A percentile compares a stretch with the other conserved stretches of the same genome.
phyloP scores from a whole-genome alignment of 2,113 vertebrate genomes.

The Alligator mississippiensis region DNA sequence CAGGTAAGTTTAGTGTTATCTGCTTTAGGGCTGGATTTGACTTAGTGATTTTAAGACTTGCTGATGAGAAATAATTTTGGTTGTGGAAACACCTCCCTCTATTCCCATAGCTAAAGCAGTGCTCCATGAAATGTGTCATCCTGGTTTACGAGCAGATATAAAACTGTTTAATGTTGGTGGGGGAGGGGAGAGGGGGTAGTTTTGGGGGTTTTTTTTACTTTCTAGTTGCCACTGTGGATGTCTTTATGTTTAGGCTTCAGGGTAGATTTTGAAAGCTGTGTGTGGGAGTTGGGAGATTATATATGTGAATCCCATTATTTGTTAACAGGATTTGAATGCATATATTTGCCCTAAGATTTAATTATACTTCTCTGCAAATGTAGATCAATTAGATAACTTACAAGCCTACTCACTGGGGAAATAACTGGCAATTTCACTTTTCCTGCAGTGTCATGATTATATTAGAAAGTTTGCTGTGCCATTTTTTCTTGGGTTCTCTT shows the following conservation, averaged over 20 bases:
- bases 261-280: slow-evolving; percentile 47
- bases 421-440: slow-evolving; percentile 11
- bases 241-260: slow-evolving; percentile 33
- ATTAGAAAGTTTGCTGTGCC: not conserved
- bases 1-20: not conserved
- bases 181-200: too few relatives aligned
- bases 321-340: slow-evolving; percentile 41
- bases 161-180: slow-evolving; percentile 30
- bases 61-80: slow-evolving; percentile 4
- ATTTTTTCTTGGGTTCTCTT: not conserved
- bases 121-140: not conserved
- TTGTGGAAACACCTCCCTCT: not conserved
- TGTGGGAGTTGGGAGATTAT: slow-evolving; percentile 36
- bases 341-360: slow-evolving; percentile 51
- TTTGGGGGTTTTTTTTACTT: not conserved
- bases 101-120: not conserved
- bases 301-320: slow-evolving; percentile 45
- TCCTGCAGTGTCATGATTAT: not conserved
- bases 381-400: slow-evolving; percentile 50
- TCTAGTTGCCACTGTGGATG: slow-evolving; percentile 24
- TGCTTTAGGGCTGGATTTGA: not conserved
- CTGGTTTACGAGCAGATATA: slow-evolving; percentile 25
- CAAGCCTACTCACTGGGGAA: slow-evolving; percentile 36
- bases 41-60: not conserved
- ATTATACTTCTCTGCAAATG: slow-evolving; percentile 44